Evolutionary conservation across 1,140 invertebrate genomes (phyloP), one percentile per base, ranked within the genome.

Genomic region (Bactericera cockerelli): DNA sequence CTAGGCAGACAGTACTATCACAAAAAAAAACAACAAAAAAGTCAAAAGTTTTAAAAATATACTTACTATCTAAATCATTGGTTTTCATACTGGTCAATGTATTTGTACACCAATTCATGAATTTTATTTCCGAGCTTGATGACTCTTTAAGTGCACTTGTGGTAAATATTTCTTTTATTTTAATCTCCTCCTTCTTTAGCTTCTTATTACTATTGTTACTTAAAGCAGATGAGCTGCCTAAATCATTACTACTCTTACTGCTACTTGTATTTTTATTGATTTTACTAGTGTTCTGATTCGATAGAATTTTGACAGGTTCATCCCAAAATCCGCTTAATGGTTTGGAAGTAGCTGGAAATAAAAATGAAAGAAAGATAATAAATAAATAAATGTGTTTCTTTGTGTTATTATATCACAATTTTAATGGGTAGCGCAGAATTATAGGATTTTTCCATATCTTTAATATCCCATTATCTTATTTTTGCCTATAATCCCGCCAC

Each of bases 91-190:
- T 49, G n/a, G 42, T 16, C 19, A 49, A 49, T n/a, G 42, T 10
- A 22, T 49, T 49, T 22, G 3, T 49, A 49, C 42, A 49, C 42
- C 42, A 49, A 16, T 49, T 49, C 4, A 6, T 6, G 22, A 49
- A 49, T 49, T 36, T 36, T 11, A 36, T 16, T 11, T 49, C 42
- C n/a, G 42, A 19, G 22, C 42, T 49, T n/a, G 42, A 49, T 22
- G 42, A 6, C 22, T 49, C 42, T n/a, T 49, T 49, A 49, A 49
- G 42, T 49, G 42, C 42, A 49, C 42, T 49, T 49, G 42, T 49
- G 42, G 42, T 49, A 16, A 49, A 49, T 19, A 49, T 49, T 49
- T 49, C 42, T 49, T 49, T 49, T 6, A 49, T 49, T 16, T 19
- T 49, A 8, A 22, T 49, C 19, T 49, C 42, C 19, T 49, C 42